Conservation (phyloP, 1,140 invertebrate species). For the Hylaeus volcanicus region DNA sequence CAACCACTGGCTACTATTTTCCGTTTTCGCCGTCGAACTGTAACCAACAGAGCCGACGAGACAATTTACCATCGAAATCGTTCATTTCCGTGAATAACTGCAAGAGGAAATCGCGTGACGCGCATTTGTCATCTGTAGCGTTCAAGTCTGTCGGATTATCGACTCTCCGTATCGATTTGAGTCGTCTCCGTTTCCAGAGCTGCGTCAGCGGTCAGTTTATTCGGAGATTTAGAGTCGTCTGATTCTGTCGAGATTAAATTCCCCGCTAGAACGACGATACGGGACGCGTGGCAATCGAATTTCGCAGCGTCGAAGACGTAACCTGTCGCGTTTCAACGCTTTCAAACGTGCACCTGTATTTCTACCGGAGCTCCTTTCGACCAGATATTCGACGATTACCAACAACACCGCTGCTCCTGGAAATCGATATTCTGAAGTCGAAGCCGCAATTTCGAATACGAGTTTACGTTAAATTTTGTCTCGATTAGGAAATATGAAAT, state of each 20-base stretch:
- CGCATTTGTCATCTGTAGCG: neutral
- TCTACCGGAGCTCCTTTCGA: too few relatives aligned
- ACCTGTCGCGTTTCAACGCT: too few relatives aligned
- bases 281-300: neutral
- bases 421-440: too few relatives aligned
- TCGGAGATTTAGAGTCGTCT: neutral
- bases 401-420: too few relatives aligned
- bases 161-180: neutral
- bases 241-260: neutral
- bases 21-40: too few relatives aligned
- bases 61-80: too few relatives aligned
- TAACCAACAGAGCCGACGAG: too few relatives aligned
- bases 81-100: too few relatives aligned
- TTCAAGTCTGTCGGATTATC: neutral
- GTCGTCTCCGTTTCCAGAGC: neutral
- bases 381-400: too few relatives aligned
- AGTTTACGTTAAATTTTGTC: too few relatives aligned
- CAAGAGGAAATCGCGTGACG: neutral
- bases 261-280: neutral
- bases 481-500: too few relatives aligned
- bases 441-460: neutral
- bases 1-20: too few relatives aligned
- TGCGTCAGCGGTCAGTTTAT: neutral
- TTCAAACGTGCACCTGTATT: neutral
- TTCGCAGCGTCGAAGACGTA: neutral